Conservation (phyloP, 2,113 vertebrate species). For the Pyxicephalus adspersus region DNA sequence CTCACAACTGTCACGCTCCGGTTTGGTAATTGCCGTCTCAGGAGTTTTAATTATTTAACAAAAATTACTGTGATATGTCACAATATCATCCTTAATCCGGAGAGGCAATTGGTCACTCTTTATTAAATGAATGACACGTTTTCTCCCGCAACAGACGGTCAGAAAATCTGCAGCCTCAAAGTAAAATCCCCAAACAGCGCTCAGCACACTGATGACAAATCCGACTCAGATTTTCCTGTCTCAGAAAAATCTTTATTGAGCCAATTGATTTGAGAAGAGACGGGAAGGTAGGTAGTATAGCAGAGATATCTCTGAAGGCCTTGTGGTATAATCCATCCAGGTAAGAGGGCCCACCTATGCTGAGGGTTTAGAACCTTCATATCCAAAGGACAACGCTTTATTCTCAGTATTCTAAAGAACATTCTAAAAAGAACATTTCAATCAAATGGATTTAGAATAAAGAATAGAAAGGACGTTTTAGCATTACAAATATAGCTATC, state of each 20-base stretch:
- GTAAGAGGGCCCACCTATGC: no score
- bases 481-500: no score
- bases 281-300: neutral
- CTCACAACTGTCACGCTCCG: constrained; percentile 65
- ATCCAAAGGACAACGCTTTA: no score
- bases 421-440: no score
- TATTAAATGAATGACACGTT: constrained; percentile 11
- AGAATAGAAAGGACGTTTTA: no score
- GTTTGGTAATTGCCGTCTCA: constrained; percentile 79
- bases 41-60: constrained; percentile 86
- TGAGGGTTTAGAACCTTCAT: no score
- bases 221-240: neutral
- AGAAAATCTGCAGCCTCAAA: neutral
- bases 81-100: constrained; percentile 2
- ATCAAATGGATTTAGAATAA: no score
- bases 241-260: neutral
- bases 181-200: neutral
- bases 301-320: no score
- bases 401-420: no score
- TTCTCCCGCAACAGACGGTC: neutral
- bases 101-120: constrained; percentile 7
- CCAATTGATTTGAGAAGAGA: no score
- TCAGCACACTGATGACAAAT: neutral
- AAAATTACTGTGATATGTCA: constrained; percentile 58
- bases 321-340: no score